Evolutionary conservation across 2,888 invertebrate genomes (phyloP).

Genomic region (Synanthedon andrenaeformis): DNA sequence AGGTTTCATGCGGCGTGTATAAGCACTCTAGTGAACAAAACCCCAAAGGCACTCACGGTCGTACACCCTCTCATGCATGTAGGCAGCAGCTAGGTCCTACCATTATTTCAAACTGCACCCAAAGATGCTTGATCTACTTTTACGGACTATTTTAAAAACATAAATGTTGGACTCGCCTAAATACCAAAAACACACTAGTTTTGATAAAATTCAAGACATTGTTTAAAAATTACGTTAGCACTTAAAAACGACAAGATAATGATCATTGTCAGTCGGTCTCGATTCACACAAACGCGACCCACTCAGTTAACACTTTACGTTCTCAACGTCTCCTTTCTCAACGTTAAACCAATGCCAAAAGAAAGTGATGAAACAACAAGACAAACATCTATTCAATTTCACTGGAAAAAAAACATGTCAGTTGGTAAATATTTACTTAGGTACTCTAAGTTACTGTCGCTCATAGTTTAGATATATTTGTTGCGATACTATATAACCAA

Average conservation of each 20-base stretch:
- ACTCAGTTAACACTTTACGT: conserved; percentile 20
- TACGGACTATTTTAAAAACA: no score
- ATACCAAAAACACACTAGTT: no score
- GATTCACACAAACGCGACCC: conserved; percentile 27
- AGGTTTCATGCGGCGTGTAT: no score
- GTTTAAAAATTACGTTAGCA: conserved; percentile 21
- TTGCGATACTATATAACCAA: no score
- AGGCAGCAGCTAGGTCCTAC: neutral
- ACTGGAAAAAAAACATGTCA: conserved; percentile 11
- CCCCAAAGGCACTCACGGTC: neutral
- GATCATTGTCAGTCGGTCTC: conserved; percentile 19
- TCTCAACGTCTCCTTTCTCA: conserved; percentile 24
- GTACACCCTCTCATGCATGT: neutral
- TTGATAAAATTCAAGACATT: conserved; percentile 21
- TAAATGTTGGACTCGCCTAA: no score
- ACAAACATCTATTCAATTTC: conserved; percentile 23
- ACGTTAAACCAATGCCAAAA: conserved; percentile 10
- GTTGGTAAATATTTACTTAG: conserved; percentile 5
- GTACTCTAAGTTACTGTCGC: neutral
- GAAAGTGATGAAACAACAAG: conserved; percentile 20
- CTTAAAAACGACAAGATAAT: conserved; percentile 4
- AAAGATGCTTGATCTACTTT: no score
- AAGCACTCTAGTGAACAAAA: neutral
- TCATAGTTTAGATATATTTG: no score
- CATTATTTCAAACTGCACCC: neutral